Percentiles rank a stretch among this genome's conserved stretches.
Conservation (phyloP, 2,888 invertebrate genomes). For the Carcina quercana region DNA sequence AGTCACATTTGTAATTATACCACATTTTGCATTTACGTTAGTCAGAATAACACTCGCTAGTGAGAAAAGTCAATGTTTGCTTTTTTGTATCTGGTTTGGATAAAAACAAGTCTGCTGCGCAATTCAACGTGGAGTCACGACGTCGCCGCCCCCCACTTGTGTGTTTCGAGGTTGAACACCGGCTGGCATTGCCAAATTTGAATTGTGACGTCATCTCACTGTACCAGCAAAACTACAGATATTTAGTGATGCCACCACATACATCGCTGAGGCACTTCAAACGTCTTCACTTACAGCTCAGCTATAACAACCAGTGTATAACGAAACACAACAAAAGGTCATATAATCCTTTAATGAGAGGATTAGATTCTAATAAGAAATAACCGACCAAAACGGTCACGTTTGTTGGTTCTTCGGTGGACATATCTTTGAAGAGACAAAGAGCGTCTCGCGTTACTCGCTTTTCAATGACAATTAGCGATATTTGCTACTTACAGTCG, state of each 20-base stretch:
- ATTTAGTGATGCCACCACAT: neutral
- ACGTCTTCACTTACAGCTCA: neutral
- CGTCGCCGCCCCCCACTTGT: too few species aligned
- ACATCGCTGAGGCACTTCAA: neutral
- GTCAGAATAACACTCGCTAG: too few species aligned
- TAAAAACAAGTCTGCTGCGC: slow-evolving; percentile 5
- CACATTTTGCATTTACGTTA: too few species aligned
- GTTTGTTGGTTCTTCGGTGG: slow-evolving; percentile 35
- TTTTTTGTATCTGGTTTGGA: too few species aligned
- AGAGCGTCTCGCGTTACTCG: slow-evolving; percentile 31
- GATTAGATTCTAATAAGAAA: slow-evolving; percentile 31
- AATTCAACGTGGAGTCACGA: too few species aligned
- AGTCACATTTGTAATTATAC: too few species aligned
- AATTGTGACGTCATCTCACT: slow-evolving; percentile 39
- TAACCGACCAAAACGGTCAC: slow-evolving; percentile 37
- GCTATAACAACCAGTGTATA: neutral
- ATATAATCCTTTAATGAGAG: neutral
- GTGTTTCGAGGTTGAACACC: slow-evolving; percentile 52
- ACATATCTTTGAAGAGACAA: slow-evolving; percentile 39
- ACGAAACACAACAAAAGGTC: too few species aligned
- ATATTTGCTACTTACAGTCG: too few species aligned
- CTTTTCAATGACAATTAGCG: slow-evolving; percentile 5
- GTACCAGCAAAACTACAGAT: neutral
- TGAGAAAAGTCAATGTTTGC: too few species aligned
- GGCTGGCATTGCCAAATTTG: slow-evolving; percentile 63